These are phyloP conservation scores for Holcopasites calliopsidis DNA, from an alignment of 1,140 invertebrate species.

Conservation along the genomic window DNA sequence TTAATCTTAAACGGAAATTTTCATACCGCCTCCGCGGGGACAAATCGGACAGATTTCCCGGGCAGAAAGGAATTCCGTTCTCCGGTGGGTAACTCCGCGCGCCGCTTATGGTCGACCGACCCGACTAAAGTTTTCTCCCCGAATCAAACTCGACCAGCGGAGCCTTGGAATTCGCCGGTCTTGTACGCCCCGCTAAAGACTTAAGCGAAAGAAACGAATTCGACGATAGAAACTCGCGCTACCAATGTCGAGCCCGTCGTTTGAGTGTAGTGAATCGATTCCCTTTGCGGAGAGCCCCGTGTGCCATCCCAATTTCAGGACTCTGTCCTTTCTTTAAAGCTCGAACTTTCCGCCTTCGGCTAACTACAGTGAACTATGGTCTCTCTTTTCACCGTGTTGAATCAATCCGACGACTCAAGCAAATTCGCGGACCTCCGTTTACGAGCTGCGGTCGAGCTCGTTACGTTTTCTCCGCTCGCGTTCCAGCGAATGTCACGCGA, in stretches of 20 bases:
- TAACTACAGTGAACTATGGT: neutral
- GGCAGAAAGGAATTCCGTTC: slow-evolving; percentile 1
- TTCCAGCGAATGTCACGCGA: slow-evolving; percentile 6
- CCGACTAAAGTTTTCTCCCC: neutral
- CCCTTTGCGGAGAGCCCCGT: neutral
- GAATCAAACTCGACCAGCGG: neutral
- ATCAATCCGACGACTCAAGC: too few relatives aligned
- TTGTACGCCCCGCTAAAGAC: slow-evolving; percentile 33
- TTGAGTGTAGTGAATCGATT: slow-evolving; percentile 22
- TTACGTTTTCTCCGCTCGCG: neutral
- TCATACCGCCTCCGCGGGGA: neutral
- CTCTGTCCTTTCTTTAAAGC: neutral
- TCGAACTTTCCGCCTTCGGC: neutral
- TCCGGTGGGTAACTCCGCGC: neutral
- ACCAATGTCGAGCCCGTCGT: neutral
- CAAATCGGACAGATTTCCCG: neutral
- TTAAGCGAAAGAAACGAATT: slow-evolving; percentile 44
- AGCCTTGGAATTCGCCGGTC: slow-evolving; percentile 1
- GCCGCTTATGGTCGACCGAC: neutral
- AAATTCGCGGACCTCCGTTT: neutral
- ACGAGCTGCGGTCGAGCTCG: neutral
- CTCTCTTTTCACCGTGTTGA: too few relatives aligned
- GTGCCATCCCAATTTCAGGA: neutral
- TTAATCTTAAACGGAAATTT: slow-evolving; percentile 35
- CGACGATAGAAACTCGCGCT: slow-evolving; percentile 22